Evolutionary conservation across 2,888 invertebrate species (phyloP), one percentile per base, ranked within the genome.

Genomic region (Hyppa rectilinea): DNA sequence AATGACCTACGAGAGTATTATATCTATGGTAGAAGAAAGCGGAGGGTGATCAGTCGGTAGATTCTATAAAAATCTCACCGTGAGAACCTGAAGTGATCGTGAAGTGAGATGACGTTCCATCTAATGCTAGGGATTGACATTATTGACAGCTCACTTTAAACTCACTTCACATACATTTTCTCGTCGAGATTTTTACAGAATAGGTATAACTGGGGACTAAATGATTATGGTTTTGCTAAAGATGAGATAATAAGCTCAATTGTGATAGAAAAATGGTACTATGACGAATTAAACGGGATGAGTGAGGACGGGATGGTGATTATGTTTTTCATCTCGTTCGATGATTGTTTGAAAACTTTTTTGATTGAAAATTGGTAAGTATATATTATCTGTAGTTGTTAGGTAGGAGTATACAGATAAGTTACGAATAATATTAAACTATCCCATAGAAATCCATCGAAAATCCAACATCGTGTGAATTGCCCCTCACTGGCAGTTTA

Each of bases 391-490:
- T 6, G 26, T 26, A 23, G 36, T 36, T n/a, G n/a, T n/a, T n/a
- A 26, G 0, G 5, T 40, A 40, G 2, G 20, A 23, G n/a, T 5
- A 23, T 56, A 56, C 36, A 36, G 17, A 23, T 56, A 56, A 17
- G 9, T 20, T 14, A 14, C 17, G 14, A 40, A 55, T 43, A 40
- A n/a, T 47, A 9, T 38, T 34, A n/a, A n/a, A 38, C 36, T 45
- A 62, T 80, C 40, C 31, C 80, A 55, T 49, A n/a, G n/a, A n/a
- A n/a, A 60, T 38, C 12, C 40, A 17, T 50, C 29, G 17, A 64
- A 64, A 31, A n/a, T 50, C 7, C 10, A 56, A 55, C 38, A 53
- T 53, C 29, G 43, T 56, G 55, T 50, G 50, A 67, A 75, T 45
- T 47, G 58, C 26, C n/a, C n/a, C 36, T 50, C 10, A 69, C 38